Evolutionary conservation across 2,888 invertebrate genomes (phyloP), one percentile per base, ranked within the genome.

Genomic region (Nomada fucata): DNA sequence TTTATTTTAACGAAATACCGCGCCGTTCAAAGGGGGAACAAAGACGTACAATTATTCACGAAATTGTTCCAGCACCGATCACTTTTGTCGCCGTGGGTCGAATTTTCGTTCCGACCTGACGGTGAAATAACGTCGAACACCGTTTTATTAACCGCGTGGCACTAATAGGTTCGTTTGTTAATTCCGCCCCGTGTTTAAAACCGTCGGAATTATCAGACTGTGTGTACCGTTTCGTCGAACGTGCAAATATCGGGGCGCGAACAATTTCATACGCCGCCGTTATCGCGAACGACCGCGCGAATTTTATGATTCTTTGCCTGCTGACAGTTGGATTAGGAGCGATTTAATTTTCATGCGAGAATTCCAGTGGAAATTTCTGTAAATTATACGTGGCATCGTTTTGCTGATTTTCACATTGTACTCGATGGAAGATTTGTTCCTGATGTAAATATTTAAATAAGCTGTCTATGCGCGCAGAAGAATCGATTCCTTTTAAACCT

Each of bases 91-190:
- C 23, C 50, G 18, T 4, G 15, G 23, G 23, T n/a, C 59, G 23
- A 65, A 42, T 20, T 59, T 20, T 15, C 20, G 15, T 47, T 59
- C 70, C 29, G 18, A 7, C 15, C 4, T 4, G 9, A 1, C 10
- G 26, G 3, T n/a, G 55, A 44, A 72, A 64, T 29, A 63, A 55
- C 60, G 10, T 23, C 26, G 68, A 26, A 15, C 20, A 29, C 44
- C 44, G 75, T 69, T 69, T 75, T 60, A 75, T 69, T 75, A 61
- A 61, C 50, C 53, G 53, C 23, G 36, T 47, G 55, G 23, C 53
- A 47, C 15, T 2, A 4, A 29, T 44, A 18, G 15, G 26, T 72
- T 47, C 64, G 44, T 64, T 61, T 52, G 59, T 70, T 79, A 76
- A 79, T 71, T 57, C 55, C 36, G 23, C 23, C 13, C 11, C 18